Conservation (phyloP, 2,888 invertebrate species). For the Hydrotaea diabolus region DNA sequence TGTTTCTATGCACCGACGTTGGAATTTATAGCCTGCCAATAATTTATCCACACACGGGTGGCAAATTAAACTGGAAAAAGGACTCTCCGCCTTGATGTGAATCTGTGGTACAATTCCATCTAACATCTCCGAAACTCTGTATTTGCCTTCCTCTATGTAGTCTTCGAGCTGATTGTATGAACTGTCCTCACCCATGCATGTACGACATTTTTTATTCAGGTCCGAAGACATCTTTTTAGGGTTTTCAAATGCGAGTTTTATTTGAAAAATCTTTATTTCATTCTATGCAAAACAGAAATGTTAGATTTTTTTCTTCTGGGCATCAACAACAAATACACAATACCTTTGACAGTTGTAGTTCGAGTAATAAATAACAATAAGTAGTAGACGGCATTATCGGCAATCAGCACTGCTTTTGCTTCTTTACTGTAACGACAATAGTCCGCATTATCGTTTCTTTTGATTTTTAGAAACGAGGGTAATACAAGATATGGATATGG, state of each 20-base stretch:
- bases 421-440: too few relatives aligned
- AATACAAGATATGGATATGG: too few relatives aligned
- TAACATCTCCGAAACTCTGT: constrained; percentile 57
- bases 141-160: constrained; percentile 59
- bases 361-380: too few relatives aligned
- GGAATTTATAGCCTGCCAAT: constrained; percentile 82
- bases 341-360: background rate
- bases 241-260: background rate
- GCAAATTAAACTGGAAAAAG: constrained; percentile 50
- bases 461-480: too few relatives aligned
- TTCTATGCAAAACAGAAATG: constrained; percentile 1
- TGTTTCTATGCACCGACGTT: constrained; percentile 81
- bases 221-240: constrained; percentile 41
- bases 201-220: constrained; percentile 52
- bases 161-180: constrained; percentile 49
- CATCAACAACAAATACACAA: background rate
- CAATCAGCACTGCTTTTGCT: too few relatives aligned
- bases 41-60: constrained; percentile 82
- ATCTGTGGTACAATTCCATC: constrained; percentile 57
- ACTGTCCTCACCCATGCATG: constrained; percentile 47
- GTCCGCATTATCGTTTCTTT: too few relatives aligned
- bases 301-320: background rate
- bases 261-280: background rate
- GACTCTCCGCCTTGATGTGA: constrained; percentile 39
- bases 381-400: too few relatives aligned